Base-by-base conservation (phyloP, 30 jellyfish, hydroid and myxozoan genomes). In the Hydractinia symbiolongicarpus region DNA sequence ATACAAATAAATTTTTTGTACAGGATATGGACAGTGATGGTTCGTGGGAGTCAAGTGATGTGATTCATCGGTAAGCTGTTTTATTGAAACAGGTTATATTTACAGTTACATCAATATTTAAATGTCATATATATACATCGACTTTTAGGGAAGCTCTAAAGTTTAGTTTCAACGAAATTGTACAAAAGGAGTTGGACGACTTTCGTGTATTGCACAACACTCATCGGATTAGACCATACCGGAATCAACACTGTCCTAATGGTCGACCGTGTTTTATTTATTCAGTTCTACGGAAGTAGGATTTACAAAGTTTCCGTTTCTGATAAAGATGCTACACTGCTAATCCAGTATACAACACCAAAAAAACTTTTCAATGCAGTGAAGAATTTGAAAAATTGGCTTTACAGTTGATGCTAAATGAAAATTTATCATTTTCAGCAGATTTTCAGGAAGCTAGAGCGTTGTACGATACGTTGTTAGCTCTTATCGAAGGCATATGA, bases 21-120 rank as follows among this genome's bases (percentile, higher is more conserved):
- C 74, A 64, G 74, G 74, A 64, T 64, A 64, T 64, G 74, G 74
- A 7, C 74, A 64, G 74, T 13, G 74, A 64, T 64, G 74, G 74
- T 6, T 64, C 74, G 19, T 64, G 74, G 74, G 74, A 64, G 9
- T n/a, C 52, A 44, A 64, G 52, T 44, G 74, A 64, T 64, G 5
- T 51, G 19, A 64, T 64, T 7, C 74, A 64, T 7, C 19, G 16
- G 74, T 64, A 64, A 6, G 7, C 17, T 51, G 4, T 64, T 30
- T 30, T 30, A 30, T 30, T 30, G 2, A 30, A 30, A 30, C 44
- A 30, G 2, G 44, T 30, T 30, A 30, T 30, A 30, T 1, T 30
- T 30, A 30, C 44, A 30, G 44, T 30, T 30, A 30, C 44, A 30
- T 30, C 44, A 30, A 30, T 30, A 30, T 30, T 30, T 30, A 30